These are phyloP conservation scores for Cephonodes hylas DNA, from an alignment of 2,888 invertebrate genomes.

Conservation along the genomic window DNA sequence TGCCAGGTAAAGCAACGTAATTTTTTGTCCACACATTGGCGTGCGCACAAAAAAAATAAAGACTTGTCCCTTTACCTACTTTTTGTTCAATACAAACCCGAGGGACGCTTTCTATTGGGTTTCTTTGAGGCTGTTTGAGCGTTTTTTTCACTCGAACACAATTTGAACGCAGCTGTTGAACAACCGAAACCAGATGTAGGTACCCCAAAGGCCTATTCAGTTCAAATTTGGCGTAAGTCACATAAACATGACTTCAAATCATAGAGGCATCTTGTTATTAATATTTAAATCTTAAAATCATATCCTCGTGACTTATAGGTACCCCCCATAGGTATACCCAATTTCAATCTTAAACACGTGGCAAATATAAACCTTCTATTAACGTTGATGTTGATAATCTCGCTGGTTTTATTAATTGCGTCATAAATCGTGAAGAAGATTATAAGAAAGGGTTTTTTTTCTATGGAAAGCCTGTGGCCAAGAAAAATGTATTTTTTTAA, in stretches of 20 bases:
- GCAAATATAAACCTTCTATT: no score
- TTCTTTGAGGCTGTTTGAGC: conserved; percentile 37
- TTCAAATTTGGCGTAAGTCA: conserved; percentile 9
- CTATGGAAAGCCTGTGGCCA: no score
- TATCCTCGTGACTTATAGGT: no score
- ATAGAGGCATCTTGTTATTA: no score
- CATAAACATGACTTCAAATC: background rate
- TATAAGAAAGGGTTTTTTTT: no score
- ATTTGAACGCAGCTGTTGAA: conserved; percentile 48
- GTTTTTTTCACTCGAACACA: conserved; percentile 39
- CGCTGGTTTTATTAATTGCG: no score
- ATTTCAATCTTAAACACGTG: no score
- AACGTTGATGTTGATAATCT: no score
- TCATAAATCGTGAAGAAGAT: no score
- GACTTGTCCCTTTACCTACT: conserved; percentile 33
- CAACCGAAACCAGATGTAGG: conserved; percentile 55
- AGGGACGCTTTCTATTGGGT: conserved; percentile 50
- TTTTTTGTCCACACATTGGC: conserved; percentile 30
- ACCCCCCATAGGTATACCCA: no score
- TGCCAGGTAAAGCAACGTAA: conserved; percentile 46
- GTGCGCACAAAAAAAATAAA: conserved; percentile 40
- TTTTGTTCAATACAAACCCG: conserved; percentile 43
- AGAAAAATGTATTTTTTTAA: no score
- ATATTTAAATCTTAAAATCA: no score
- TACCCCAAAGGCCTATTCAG: conserved; percentile 25